Evolutionary conservation across 2,888 invertebrate species (phyloP).

Genomic region (Cinara cedri): DNA sequence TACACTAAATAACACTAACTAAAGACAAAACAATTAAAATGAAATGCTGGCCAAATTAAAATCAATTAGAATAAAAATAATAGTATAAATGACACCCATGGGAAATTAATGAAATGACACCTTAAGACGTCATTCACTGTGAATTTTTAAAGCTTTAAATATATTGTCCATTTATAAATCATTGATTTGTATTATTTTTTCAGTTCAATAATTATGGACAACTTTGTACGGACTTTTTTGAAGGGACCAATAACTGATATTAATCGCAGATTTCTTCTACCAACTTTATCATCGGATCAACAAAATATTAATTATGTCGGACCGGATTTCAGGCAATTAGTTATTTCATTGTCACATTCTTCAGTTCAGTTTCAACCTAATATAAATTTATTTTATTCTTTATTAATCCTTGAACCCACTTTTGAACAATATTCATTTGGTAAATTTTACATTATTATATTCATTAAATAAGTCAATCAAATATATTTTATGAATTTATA

Average conservation of each 20-base stretch:
- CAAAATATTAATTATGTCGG: conserved; percentile 40
- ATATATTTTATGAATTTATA: background rate
- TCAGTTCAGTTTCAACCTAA: conserved; percentile 31
- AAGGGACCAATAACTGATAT: conserved; percentile 51
- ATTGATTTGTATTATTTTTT: background rate
- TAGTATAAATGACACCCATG: too few species aligned
- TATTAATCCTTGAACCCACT: conserved; percentile 46
- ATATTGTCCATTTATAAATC: background rate
- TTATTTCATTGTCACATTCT: conserved; percentile 37
- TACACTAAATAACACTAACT: too few species aligned
- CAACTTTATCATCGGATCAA: conserved; percentile 39
- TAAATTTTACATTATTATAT: conserved; percentile 1
- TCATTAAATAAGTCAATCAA: background rate
- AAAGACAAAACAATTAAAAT: too few species aligned
- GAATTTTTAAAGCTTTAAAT: background rate
- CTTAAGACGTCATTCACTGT: too few species aligned
- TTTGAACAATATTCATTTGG: conserved; percentile 48
- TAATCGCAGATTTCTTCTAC: conserved; percentile 45
- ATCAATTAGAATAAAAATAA: too few species aligned
- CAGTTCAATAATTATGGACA: conserved; percentile 38
- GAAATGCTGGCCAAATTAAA: too few species aligned
- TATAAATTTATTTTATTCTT: conserved; percentile 48
- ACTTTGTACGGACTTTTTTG: conserved; percentile 42
- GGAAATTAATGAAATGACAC: too few species aligned
- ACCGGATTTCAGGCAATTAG: conserved; percentile 51